Conservation (phyloP, 2,888 invertebrate genomes). For the Emmelina monodactyla region DNA sequence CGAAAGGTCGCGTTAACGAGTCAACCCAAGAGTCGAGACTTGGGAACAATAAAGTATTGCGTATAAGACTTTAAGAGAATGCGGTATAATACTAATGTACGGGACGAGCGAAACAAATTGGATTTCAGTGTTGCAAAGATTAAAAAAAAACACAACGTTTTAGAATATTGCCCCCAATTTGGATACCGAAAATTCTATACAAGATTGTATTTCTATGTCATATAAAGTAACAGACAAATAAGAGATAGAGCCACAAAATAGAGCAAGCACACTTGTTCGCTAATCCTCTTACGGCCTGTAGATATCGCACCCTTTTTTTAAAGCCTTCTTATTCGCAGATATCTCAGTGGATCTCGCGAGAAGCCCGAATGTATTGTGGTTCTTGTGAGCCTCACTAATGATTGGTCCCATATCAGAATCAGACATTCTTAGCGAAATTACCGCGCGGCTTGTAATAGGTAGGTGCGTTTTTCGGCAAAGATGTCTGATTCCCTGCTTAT, state of each 20-base stretch:
- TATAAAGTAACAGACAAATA: no score
- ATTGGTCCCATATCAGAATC: slow-evolving; percentile 55
- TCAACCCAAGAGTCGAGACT: slow-evolving; percentile 42
- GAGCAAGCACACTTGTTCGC: no score
- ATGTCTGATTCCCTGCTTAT: slow-evolving; percentile 56
- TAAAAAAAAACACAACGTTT: no score
- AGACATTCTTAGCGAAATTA: slow-evolving; percentile 59
- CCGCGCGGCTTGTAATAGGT: slow-evolving; percentile 55
- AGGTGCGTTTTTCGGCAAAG: slow-evolving; percentile 54
- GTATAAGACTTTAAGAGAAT: slow-evolving; percentile 33
- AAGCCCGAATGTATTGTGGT: slow-evolving; percentile 35
- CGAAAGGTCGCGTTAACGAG: slow-evolving; percentile 63
- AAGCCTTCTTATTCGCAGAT: no score
- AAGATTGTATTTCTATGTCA: no score
- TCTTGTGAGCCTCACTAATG: slow-evolving; percentile 38
- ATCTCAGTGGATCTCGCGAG: slow-evolving; percentile 50
- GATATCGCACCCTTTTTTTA: no score
- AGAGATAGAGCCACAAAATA: no score
- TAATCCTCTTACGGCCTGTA: no score
- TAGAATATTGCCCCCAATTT: no score
- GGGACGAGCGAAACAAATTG: slow-evolving; percentile 8
- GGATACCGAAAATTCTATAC: no score
- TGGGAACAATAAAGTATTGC: slow-evolving; percentile 54
- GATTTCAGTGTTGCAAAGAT: background rate
- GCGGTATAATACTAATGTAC: slow-evolving; percentile 25